Evolutionary conservation across 2,113 vertebrate genomes (phyloP).

Genomic region (Rhea americana): DNA sequence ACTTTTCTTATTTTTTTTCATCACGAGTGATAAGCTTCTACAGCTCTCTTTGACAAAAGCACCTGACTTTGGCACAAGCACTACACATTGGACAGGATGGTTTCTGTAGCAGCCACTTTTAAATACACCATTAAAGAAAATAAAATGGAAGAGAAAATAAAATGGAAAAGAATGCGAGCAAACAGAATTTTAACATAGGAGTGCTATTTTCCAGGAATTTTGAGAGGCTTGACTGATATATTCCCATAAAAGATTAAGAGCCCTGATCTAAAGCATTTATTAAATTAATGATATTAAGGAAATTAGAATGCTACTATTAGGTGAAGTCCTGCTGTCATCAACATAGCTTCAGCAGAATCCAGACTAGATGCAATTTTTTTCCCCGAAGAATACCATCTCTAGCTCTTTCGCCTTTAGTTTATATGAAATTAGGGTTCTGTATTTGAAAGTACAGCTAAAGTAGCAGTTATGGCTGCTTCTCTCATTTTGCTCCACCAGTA

Average conservation of each 20-base stretch:
- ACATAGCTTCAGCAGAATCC: background rate
- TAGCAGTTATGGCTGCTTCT: background rate
- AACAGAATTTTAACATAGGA: background rate
- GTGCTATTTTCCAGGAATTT: background rate
- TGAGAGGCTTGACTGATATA: background rate
- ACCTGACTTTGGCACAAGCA: background rate
- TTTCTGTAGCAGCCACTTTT: slow-evolving; percentile 71
- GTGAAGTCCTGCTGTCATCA: background rate
- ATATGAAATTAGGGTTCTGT: background rate
- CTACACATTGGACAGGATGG: slow-evolving; percentile 42
- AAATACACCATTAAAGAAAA: slow-evolving; percentile 56
- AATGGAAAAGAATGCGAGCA: background rate
- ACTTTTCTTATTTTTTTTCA: slow-evolving; percentile 22
- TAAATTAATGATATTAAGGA: background rate
- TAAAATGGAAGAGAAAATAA: background rate
- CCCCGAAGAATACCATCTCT: background rate
- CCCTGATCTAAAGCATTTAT: background rate
- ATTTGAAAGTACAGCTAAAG: background rate
- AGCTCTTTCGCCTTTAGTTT: background rate
- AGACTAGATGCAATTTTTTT: background rate
- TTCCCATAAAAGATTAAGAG: background rate
- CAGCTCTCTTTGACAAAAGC: slow-evolving; percentile 50
- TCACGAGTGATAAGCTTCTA: slow-evolving; percentile 49
- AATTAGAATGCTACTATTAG: background rate
- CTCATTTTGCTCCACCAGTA: background rate